Percentiles rank a stretch among this genome's conserved stretches.
These are phyloP conservation scores for Ardeotis arabs DNA, from an alignment of 2,113 vertebrate species.

Conservation along the genomic window DNA sequence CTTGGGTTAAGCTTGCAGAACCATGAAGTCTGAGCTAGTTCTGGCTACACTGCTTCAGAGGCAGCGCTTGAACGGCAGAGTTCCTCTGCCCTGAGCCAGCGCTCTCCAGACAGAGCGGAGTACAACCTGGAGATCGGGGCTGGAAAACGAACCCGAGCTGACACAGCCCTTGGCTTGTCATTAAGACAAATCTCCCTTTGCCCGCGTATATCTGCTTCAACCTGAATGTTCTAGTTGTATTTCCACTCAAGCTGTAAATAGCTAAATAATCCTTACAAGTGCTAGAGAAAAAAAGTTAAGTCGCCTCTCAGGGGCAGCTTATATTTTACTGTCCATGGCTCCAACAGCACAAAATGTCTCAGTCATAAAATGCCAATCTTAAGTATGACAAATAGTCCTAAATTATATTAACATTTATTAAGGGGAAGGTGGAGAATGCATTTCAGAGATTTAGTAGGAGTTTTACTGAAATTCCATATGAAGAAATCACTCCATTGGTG, in stretches of 20 bases:
- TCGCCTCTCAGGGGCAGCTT: background rate
- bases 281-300: background rate
- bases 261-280: background rate
- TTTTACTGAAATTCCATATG: conserved; percentile 15
- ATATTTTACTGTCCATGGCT: background rate
- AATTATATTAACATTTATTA: conserved; percentile 44
- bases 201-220: background rate
- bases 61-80: background rate
- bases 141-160: background rate
- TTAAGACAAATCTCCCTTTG: background rate
- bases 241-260: background rate
- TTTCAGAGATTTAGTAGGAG: background rate
- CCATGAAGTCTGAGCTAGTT: background rate
- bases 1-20: background rate
- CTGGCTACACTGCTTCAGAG: background rate
- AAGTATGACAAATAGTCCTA: conserved; percentile 18
- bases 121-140: background rate
- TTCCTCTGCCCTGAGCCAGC: background rate
- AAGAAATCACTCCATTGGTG: conserved; percentile 7
- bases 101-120: background rate
- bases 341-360: background rate
- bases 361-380: conserved; percentile 3
- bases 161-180: background rate
- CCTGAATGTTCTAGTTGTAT: background rate
- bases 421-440: conserved; percentile 7